Evolutionary conservation across 1,140 invertebrate genomes (phyloP), one percentile per base, ranked within the genome.

Genomic region (Chironomus tepperi): DNA sequence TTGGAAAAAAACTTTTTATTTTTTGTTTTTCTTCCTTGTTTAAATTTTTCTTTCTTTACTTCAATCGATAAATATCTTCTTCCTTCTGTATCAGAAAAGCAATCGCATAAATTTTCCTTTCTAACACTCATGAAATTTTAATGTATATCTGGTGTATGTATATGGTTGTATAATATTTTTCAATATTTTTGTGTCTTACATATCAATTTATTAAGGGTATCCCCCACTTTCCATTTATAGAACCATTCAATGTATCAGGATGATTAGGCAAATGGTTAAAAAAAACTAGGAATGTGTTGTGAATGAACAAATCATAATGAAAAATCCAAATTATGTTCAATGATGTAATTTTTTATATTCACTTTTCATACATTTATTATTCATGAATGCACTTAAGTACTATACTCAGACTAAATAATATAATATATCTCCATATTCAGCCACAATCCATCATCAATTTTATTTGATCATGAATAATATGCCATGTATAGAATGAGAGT

Each of bases 111-210:
- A 57, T 57, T n/a, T 57, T n/a, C 15, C 43, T 47, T 57, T 57
- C 47, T 57, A 57, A 57, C 47, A 57, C n/a, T 57, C 47, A 57
- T 57, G 47, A 57, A 57, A n/a, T 15, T 57, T 57, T 57, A 57
- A 57, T 15, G 12, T 15, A 15, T 57, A 57, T 5, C 47, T 15
- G 12, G 12, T 15, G 15, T 57, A 15, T 57, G 47, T 47, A 15
- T 47, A 1, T 57, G 47, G 5, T n/a, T 57, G 12, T 15, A 15
- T 12, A 47, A 47, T 15, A 15, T 47, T 12, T 12, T 57, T 57
- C 47, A 57, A 15, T 57, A 57, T 57, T 57, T n/a, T n/a, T n/a
- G n/a, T 34, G 24, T 34, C 24, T 34, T 34, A 1, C 24, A 34
- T 34, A 34, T 34, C 24, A 34, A 34, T 34, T 34, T 34, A 34